Percentiles rank a stretch among this genome's conserved stretches.
Conservation (phyloP, 2,113 vertebrate genomes). For the Trogon surrucura region DNA sequence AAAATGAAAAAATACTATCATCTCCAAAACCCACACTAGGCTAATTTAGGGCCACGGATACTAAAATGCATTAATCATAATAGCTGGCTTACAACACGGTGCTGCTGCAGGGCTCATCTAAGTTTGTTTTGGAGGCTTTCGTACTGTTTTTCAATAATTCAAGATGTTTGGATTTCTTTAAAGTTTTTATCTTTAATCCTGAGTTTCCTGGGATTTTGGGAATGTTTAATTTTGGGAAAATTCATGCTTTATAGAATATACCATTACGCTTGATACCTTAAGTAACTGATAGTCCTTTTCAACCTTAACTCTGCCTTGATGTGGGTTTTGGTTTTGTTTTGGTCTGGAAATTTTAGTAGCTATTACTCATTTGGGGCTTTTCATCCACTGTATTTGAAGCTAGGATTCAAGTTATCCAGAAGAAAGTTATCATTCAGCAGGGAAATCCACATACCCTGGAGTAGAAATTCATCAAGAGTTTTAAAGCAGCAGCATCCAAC, state of each 20-base stretch:
- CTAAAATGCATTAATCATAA: not conserved
- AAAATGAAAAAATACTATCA: not conserved
- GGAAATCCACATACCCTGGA: not conserved
- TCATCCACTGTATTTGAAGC: not conserved
- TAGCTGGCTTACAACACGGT: not conserved
- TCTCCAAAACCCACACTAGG: not conserved
- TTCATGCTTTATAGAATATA: constrained; percentile 25
- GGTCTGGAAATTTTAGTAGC: constrained; percentile 54
- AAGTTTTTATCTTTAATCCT: constrained; percentile 45
- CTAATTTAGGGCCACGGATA: not conserved
- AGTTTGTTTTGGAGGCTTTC: constrained; percentile 27
- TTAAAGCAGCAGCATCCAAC: not conserved
- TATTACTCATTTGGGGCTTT: constrained; percentile 23
- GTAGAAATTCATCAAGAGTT: constrained; percentile 1
- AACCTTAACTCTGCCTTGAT: not conserved
- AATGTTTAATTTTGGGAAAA: constrained; percentile 42
- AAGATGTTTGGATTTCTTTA: constrained; percentile 37
- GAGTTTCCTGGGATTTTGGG: constrained; percentile 22
- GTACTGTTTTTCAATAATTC: constrained; percentile 8
- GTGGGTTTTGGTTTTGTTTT: constrained; percentile 48
- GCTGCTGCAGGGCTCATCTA: not conserved
- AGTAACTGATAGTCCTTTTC: constrained; percentile 5
- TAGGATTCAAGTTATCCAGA: not conserved
- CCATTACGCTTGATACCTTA: not conserved
- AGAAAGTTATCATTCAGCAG: not conserved